Percentiles rank a stretch among this genome's conserved stretches.
phyloP scores from a whole-genome alignment of 2,888 invertebrate genomes.

The Erynnis tages region DNA sequence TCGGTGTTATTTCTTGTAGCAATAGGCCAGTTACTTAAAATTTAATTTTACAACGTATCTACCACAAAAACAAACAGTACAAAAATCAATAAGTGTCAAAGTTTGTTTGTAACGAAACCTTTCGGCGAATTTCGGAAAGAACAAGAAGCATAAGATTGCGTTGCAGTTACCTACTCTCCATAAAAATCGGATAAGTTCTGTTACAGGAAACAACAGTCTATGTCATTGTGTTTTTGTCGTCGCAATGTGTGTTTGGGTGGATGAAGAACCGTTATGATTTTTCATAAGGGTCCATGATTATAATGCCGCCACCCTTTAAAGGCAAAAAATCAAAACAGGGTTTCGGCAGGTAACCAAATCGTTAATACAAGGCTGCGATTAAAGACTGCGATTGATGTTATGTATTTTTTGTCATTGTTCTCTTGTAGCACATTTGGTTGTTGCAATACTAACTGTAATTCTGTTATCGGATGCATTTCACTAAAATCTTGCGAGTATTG shows the following conservation, averaged over 20 bases:
- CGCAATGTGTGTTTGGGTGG: slow-evolving; percentile 73
- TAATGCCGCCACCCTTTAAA: slow-evolving; percentile 70
- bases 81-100: too few relatives aligned
- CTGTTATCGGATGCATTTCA: slow-evolving; percentile 33
- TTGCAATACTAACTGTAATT: slow-evolving; percentile 56
- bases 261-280: slow-evolving; percentile 70
- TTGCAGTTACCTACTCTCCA: slow-evolving; percentile 9
- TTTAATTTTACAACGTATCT: too few relatives aligned
- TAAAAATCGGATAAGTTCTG: slow-evolving; percentile 51
- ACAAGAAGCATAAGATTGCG: slow-evolving; percentile 11
- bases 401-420: slow-evolving; percentile 53
- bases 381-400: slow-evolving; percentile 57
- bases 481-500: slow-evolving; percentile 25
- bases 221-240: slow-evolving; percentile 71
- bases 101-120: not conserved
- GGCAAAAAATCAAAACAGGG: slow-evolving; percentile 58
- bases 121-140: slow-evolving; percentile 8
- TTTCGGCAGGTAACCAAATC: slow-evolving; percentile 72
- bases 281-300: slow-evolving; percentile 54
- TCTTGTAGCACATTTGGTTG: slow-evolving; percentile 54
- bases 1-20: too few relatives aligned
- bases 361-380: slow-evolving; percentile 66
- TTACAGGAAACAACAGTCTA: slow-evolving; percentile 70
- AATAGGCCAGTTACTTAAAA: too few relatives aligned
- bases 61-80: too few relatives aligned